Evolutionary conservation across 2,113 vertebrate genomes (phyloP).

Genomic region (Potamarius usumacintae): DNA sequence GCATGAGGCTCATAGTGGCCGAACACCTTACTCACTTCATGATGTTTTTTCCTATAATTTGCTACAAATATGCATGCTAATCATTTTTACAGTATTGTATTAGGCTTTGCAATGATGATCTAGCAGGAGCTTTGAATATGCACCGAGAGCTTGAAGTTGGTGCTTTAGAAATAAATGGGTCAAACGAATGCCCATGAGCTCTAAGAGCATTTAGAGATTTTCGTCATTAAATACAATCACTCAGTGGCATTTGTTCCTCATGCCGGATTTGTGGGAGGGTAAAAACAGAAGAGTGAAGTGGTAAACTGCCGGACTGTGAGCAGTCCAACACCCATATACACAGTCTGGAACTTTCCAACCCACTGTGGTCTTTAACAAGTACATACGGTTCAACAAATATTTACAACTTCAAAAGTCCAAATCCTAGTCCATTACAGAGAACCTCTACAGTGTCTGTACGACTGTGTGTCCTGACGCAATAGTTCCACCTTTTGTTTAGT

Average conservation of each 20-base stretch:
- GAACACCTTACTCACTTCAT: background rate
- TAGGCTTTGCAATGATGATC: background rate
- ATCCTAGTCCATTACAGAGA: background rate
- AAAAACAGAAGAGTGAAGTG: background rate
- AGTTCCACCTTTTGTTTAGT: conserved; percentile 49
- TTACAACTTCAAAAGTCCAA: conserved; percentile 1
- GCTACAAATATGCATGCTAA: background rate
- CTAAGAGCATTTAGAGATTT: background rate
- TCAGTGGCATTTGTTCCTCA: conserved; percentile 2
- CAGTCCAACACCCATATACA: background rate
- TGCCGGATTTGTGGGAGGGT: background rate
- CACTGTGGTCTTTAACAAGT: background rate
- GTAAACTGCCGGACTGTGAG: background rate
- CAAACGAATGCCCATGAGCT: background rate
- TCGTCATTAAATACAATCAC: background rate
- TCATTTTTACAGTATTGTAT: background rate
- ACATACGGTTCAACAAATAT: background rate
- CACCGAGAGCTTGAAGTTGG: background rate
- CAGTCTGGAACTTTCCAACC: background rate
- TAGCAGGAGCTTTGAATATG: background rate
- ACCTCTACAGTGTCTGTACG: conserved; percentile 3
- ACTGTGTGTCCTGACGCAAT: conserved; percentile 31
- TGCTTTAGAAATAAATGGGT: background rate
- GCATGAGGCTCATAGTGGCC: background rate
- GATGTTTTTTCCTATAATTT: background rate